phyloP scores from a whole-genome alignment of 1,140 invertebrate genomes.

The Trissolcus basalis region DNA sequence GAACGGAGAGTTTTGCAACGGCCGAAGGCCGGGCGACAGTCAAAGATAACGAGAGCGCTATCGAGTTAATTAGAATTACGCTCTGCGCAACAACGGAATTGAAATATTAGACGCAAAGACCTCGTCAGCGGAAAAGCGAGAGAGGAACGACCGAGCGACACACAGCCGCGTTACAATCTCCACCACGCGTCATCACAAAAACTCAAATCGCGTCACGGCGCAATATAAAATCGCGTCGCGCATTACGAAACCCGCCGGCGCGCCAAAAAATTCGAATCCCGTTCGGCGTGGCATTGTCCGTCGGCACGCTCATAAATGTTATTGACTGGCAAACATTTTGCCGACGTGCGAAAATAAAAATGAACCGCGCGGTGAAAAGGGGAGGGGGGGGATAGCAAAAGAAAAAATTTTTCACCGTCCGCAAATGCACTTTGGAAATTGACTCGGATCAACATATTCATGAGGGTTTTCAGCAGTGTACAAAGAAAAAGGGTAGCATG shows the following conservation, averaged over 20 bases:
- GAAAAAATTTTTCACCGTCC: neutral
- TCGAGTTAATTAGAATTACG: constrained; percentile 53
- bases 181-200: constrained; percentile 19
- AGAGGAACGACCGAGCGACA: neutral
- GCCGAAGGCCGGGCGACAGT: constrained; percentile 38
- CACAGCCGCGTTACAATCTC: neutral
- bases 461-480: neutral
- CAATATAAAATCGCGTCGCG: constrained; percentile 19
- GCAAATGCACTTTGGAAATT: constrained; percentile 9
- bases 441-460: constrained; percentile 3
- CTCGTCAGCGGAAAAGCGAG: neutral
- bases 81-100: constrained; percentile 30
- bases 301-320: constrained; percentile 27
- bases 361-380: too few relatives aligned
- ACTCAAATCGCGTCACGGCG: constrained; percentile 32
- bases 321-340: constrained; percentile 10
- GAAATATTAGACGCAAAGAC: constrained; percentile 40
- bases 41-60: constrained; percentile 54
- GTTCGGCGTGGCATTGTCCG: constrained; percentile 28
- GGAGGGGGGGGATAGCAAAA: neutral
- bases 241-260: constrained; percentile 12
- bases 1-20: constrained; percentile 10
- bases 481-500: neutral
- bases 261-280: constrained; percentile 24
- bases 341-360: neutral